Conservation (phyloP, 1,140 invertebrate genomes). For the Drosophila grimshawi region DNA sequence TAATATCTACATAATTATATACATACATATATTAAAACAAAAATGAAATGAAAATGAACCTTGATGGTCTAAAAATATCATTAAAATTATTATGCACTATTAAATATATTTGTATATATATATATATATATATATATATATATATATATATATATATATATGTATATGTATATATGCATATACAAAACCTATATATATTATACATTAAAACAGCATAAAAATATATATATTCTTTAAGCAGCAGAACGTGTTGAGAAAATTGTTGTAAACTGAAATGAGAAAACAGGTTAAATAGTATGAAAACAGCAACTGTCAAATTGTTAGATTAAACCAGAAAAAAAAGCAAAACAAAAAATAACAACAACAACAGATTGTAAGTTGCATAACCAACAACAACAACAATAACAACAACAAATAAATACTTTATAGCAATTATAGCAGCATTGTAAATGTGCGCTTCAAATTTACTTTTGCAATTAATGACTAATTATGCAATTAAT, state of each 20-base stretch:
- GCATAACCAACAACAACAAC: not conserved
- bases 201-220: conserved; percentile 8
- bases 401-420: conserved; percentile 23
- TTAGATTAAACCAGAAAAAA: conserved; percentile 11
- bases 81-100: conserved; percentile 69
- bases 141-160: conserved; percentile 46
- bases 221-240: conserved; percentile 48
- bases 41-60: conserved; percentile 62
- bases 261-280: conserved; percentile 46
- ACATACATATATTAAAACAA: conserved; percentile 45
- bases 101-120: conserved; percentile 43
- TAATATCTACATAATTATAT: conserved; percentile 34
- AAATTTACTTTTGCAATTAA: conserved; percentile 77
- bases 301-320: conserved; percentile 12
- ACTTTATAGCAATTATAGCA: conserved; percentile 80
- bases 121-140: conserved; percentile 34
- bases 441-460: conserved; percentile 80
- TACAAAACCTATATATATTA: conserved; percentile 34
- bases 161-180: conserved; percentile 32
- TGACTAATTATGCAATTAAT: conserved; percentile 11
- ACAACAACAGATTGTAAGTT: conserved; percentile 15
- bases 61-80: conserved; percentile 84
- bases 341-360: conserved; percentile 26
- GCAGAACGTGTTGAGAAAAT: conserved; percentile 31
- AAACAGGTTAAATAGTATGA: not conserved